phyloP scores from a whole-genome alignment of 2,113 vertebrate species.

The Chaetodon auriga region DNA sequence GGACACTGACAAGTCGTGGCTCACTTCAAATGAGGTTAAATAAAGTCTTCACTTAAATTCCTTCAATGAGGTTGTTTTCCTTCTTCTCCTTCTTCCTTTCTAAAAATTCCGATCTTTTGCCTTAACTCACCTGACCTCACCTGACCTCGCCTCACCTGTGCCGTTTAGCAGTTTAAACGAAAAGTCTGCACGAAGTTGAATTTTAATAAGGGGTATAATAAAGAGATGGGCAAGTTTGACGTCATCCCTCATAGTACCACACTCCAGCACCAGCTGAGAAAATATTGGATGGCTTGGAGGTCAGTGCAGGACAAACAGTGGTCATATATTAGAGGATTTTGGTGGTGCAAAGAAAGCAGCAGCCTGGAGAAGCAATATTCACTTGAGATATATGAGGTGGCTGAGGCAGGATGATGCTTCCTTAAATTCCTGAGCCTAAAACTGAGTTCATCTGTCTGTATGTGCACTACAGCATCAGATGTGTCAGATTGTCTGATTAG shows the following conservation, averaged over 20 bases:
- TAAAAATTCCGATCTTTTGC: neutral
- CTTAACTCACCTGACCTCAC: neutral
- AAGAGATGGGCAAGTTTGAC: conserved; percentile 14
- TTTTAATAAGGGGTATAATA: conserved; percentile 32
- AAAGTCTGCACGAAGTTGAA: neutral
- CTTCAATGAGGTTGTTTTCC: neutral
- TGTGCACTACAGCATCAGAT: neutral
- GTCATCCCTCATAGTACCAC: conserved; percentile 18
- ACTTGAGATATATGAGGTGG: conserved; percentile 23
- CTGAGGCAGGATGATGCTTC: neutral
- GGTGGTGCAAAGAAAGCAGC: conserved; percentile 19
- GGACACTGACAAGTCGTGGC: conserved; percentile 3
- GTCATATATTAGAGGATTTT: conserved; percentile 53
- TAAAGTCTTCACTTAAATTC: conserved; percentile 1
- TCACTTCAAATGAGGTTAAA: conserved; percentile 27
- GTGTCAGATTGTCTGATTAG: neutral
- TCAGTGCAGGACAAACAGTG: conserved; percentile 36
- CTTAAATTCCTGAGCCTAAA: neutral
- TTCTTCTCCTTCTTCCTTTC: neutral
- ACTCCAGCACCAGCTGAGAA: conserved; percentile 37
- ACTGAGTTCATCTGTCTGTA: conserved; percentile 28
- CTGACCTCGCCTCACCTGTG: neutral
- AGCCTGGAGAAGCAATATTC: conserved; percentile 47
- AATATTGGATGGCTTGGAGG: conserved; percentile 53
- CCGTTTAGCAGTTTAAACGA: neutral